Base-by-base conservation (phyloP, 2,888 invertebrate genomes). In the Isotomurus palustris region DNA sequence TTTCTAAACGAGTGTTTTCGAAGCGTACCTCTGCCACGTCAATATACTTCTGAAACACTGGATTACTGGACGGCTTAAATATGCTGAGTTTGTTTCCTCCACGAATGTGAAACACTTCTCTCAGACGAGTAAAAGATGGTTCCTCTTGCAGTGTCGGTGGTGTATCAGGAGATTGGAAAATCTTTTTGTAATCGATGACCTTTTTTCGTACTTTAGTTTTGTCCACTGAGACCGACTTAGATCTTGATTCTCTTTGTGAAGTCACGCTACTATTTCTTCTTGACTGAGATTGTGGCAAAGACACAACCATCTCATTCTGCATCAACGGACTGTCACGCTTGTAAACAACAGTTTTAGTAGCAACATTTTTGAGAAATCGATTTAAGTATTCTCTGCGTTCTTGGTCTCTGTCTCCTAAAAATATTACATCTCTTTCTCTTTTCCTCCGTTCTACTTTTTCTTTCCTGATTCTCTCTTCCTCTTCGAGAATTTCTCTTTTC, bases 141-240 rank as follows among this genome's bases (percentile, higher is more conserved):
- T 27, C 38, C 28, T 56, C 56, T 19, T 44, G 3, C 5, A 51
- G 19, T 27, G 17, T 17, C 2, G 50, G 51, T 2, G 56, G 56
- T 1, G 56, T 56, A 1, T 32, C 21, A 12, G 32, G 44, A 29
- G 25, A 19, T 22, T 3, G 21, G 51, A 51, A 44, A 12, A 51
- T 19, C 8, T 24, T 17, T 40, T 8, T 24, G 35, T 25, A 45
- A 21, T 51, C 1, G 2, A 21, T 17, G 4, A 17, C 8, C 28
- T 14, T 14, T 12, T 22, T 6, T 5, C 6, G 19, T 19, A 12
- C 29, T 3, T 2, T 22, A 4, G 17, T 1, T 4, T 35, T 12
- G 10, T 5, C 2, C n/a, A n/a, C n/a, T n/a, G n/a, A n/a, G n/a
- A n/a, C n/a, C n/a, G n/a, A n/a, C n/a, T n/a, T n/a, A n/a, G n/a